Evolutionary conservation across 2,888 invertebrate species (phyloP), one percentile per base, ranked within the genome.

Genomic region (Matsumyia berberina): DNA sequence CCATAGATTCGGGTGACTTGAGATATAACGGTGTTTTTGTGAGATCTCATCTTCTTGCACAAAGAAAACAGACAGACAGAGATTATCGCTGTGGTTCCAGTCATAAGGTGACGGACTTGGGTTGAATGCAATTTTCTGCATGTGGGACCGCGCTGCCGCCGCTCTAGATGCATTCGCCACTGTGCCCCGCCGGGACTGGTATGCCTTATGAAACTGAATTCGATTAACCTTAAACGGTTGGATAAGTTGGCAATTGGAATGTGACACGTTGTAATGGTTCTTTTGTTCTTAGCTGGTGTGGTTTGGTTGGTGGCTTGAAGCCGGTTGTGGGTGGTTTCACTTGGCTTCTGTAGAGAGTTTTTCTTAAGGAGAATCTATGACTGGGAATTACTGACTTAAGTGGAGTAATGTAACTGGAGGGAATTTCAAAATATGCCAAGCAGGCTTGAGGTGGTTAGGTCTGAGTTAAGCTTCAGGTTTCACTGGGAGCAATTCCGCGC

Each of bases 151-250:
- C n/a, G n/a, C n/a, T n/a, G n/a, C 37, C 4, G 24, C 24, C 4
- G 46, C 58, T 60, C 60, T 31, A 60, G 76, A 77, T 58, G 42
- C 51, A 58, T 67, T 51, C 58, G 57, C n/a, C n/a, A n/a, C 42
- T 78, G 58, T 11, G 60, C 46, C n/a, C n/a, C n/a, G n/a, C n/a
- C n/a, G n/a, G 53, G 15, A 39, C 73, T 78, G 73, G 44, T 58
- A 79, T 85, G 74, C 74, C 76, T 85, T 85, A 70, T 70, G 74
- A 66, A 80, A 85, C 80, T 85, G 85, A 85, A 85, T 85, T 79
- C 51, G 66, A 85, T 85, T 85, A 85, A 85, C 85, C 85, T 70
- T 79, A 85, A 85, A 85, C 85, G 85, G 73, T 85, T 85, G 85
- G 85, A 64, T 85, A 76, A 39, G 74, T 76, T 76, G 53, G 66